Base-by-base conservation (phyloP, 2,113 vertebrate genomes). In the Columba janthina region DNA sequence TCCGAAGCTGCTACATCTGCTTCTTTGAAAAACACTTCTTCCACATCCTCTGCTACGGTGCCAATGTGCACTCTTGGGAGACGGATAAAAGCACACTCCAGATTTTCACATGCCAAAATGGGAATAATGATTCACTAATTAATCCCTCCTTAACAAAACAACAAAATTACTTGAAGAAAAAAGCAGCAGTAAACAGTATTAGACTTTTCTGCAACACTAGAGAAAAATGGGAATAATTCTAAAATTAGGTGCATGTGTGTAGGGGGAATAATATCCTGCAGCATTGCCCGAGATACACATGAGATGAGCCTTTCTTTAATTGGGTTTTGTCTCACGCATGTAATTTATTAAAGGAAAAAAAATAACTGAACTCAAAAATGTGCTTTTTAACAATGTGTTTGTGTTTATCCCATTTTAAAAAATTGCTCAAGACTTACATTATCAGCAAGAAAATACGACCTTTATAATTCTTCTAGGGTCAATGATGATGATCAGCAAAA, bases 51-150 rank as follows among this genome's bases (percentile, higher is more conserved):
- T 96, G 84, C 97, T 90, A 53, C 4, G 31, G 48, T 97, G 95
- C 96, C 97, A 97, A 58, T 67, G 90, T 3, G 12, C 51, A 80
- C 87, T 95, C 92, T 91, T 90, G 97, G 96, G 97, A 97, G 67
- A 97, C 69, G 94, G 91, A 96, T 96, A 82, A 97, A 97, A 97
- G 90, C 60, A 92, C 56, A 15, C 83, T 94, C 86, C 83, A 88
- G 87, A 93, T 93, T 95, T 96, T 94, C 94, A 87, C 87, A 97
- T 96, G 85, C 76, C 90, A 72, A 93, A 96, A 71, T 75, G 78
- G 94, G 96, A 97, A 94, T 97, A 96, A 94, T 96, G 95, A 94
- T 96, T 95, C 95, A 94, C 85, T 91, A 95, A 96, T 96, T 96
- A 96, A 96, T 94, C 72, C 90, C 82, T 94, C 81, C 79, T 90